A percentile compares a stretch with the other conserved stretches of the same genome.
These are phyloP conservation scores for Agrochola litura DNA, from an alignment of 2,888 invertebrate species.

Conservation along the genomic window DNA sequence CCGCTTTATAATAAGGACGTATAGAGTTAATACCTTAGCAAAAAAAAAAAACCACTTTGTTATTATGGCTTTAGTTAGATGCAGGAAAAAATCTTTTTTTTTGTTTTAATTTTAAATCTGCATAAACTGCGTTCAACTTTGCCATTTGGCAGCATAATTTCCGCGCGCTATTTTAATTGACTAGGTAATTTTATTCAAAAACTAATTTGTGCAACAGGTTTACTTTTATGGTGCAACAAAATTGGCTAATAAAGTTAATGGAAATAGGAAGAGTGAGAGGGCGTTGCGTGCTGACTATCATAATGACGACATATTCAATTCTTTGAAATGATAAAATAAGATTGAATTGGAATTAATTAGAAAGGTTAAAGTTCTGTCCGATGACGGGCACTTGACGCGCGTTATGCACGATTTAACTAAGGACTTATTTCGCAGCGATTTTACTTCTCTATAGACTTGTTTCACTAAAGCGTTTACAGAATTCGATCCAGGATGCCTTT, in stretches of 20 bases:
- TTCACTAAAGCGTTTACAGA: background rate
- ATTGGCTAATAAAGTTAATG: slow-evolving; percentile 39
- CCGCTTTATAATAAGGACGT: slow-evolving; percentile 26
- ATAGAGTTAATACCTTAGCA: background rate
- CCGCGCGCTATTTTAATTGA: slow-evolving; percentile 32
- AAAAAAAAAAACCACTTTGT: slow-evolving; percentile 22
- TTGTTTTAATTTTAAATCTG: slow-evolving; percentile 9
- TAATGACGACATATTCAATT: slow-evolving; percentile 31
- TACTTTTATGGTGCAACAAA: slow-evolving; percentile 46
- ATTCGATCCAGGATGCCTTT: background rate
- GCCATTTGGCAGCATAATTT: slow-evolving; percentile 52
- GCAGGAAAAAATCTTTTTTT: background rate
- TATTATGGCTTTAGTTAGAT: slow-evolving; percentile 4
- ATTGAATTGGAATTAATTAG: slow-evolving; percentile 55
- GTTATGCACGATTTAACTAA: slow-evolving; percentile 7
- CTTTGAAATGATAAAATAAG: slow-evolving; percentile 43
- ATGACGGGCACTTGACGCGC: slow-evolving; percentile 27
- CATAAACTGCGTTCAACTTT: slow-evolving; percentile 54
- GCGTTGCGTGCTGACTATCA: background rate
- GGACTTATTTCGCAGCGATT: slow-evolving; percentile 13
- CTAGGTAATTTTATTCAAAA: slow-evolving; percentile 39
- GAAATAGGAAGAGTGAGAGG: slow-evolving; percentile 12
- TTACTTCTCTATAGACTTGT: background rate
- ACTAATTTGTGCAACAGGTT: slow-evolving; percentile 40
- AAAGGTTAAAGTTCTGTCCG: slow-evolving; percentile 46